Evolutionary conservation across 2,888 invertebrate species (phyloP).

Genomic region (Melanostoma scalare): DNA sequence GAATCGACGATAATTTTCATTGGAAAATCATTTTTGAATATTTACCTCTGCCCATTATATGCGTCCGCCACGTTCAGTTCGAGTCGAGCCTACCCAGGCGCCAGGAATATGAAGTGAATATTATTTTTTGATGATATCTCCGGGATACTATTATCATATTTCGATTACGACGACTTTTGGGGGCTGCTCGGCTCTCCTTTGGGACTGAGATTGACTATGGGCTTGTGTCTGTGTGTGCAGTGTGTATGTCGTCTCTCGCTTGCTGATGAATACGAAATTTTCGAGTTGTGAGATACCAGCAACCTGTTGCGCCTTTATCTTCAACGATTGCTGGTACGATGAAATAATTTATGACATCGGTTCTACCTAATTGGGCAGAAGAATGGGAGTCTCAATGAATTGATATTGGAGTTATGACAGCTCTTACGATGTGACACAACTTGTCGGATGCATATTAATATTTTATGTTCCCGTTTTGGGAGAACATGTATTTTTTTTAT

Average conservation of each 20-base stretch:
- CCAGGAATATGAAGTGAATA: slow-evolving; percentile 63
- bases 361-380: slow-evolving; percentile 60
- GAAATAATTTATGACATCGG: slow-evolving; percentile 62
- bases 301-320: slow-evolving; percentile 61
- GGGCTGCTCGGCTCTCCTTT: slow-evolving; percentile 9
- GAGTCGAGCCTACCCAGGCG: slow-evolving; percentile 37
- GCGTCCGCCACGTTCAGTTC: not conserved
- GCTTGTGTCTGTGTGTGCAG: not conserved
- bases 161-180: slow-evolving; percentile 61
- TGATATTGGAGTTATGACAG: slow-evolving; percentile 70
- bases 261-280: slow-evolving; percentile 57
- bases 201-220: too few species aligned
- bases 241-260: not conserved
- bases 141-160: slow-evolving; percentile 65
- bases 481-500: slow-evolving; percentile 14
- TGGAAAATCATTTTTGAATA: slow-evolving; percentile 59
- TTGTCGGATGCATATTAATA: slow-evolving; percentile 61
- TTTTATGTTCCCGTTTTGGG: slow-evolving; percentile 4
- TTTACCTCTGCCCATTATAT: slow-evolving; percentile 6
- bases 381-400: slow-evolving; percentile 59
- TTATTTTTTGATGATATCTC: slow-evolving; percentile 67
- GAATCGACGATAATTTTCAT: slow-evolving; percentile 34
- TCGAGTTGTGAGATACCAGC: slow-evolving; percentile 4
- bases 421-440: slow-evolving; percentile 71
- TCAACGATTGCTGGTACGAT: slow-evolving; percentile 29